Base-by-base conservation (phyloP, 2,888 invertebrate genomes). In the Xestia c-nigrum region DNA sequence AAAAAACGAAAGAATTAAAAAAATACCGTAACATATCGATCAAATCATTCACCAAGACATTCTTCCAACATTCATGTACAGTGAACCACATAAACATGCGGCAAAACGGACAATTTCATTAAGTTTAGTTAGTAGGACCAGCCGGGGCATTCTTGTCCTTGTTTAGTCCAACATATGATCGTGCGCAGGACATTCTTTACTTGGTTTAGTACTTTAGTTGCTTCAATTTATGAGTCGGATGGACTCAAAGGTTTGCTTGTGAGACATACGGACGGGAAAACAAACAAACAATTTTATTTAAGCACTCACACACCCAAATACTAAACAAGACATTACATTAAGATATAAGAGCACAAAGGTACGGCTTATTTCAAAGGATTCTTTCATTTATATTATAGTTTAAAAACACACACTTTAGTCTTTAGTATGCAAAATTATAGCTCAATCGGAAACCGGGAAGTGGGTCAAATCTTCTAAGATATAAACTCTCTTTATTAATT, bases 121-220 rank as follows among this genome's bases (percentile, higher is more conserved):
- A 89, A 80, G 57, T 83, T 86, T 84, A 86, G 83, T 89, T 86
- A 88, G 89, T 84, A 78, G 77, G 73, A 66, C 81, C 77, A 80
- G 84, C 66, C 40, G 61, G 70, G 52, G 24, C 81, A 84, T 84
- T 75, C 81, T 81, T 78, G 78, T 46, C 66, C 78, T 79, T 78
- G 85, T 78, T 79, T 84, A 84, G 84, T 75, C 47, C 75, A 78
- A 81, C 78, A 84, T 84, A 77, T 73, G 72, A 71, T 71, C 74
- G 65, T 77, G 83, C 72, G 71, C 68, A 43, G 69, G 74, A 40
- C 80, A 86, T 87, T 87, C 85, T 77, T 83, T 63, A 55, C 74
- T 83, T 90, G 84, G 87, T 92, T 92, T 92, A 92, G 88, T 89
- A 88, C 85, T 76, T 85, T 85, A 87, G 86, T 88, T 85, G 72